Evolutionary conservation across 2,888 invertebrate species (phyloP).

Genomic region (Nomada flava): DNA sequence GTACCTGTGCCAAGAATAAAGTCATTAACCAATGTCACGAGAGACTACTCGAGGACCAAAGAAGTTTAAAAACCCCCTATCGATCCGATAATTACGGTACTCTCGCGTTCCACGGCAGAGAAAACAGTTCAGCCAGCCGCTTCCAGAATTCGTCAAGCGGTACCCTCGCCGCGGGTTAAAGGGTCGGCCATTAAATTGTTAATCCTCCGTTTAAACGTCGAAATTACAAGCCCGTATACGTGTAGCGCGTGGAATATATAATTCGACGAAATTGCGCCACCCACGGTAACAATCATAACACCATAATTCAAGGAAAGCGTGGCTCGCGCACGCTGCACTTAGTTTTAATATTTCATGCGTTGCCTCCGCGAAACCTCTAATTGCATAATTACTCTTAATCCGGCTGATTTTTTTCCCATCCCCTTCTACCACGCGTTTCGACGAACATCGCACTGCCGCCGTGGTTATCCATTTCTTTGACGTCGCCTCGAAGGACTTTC

Average conservation of each 20-base stretch:
- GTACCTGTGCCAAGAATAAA: not conserved
- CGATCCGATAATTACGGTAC: constrained; percentile 7
- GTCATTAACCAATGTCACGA: constrained; percentile 1
- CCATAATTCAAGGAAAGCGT: constrained; percentile 34
- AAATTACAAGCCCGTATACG: constrained; percentile 13
- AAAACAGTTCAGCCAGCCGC: not conserved
- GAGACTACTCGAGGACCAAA: not conserved
- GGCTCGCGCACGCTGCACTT: constrained; percentile 30
- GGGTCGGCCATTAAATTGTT: constrained; percentile 29
- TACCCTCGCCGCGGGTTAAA: not conserved
- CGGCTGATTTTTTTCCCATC: not conserved
- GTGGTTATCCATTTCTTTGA: constrained; percentile 7
- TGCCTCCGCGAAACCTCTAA: constrained; percentile 15
- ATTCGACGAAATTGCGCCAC: constrained; percentile 34
- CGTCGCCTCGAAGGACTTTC: not conserved
- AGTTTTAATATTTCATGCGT: constrained; percentile 46
- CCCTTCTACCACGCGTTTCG: not conserved
- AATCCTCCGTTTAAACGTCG: constrained; percentile 22
- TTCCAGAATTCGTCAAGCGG: constrained; percentile 1
- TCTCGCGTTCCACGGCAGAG: not conserved
- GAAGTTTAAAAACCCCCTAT: not conserved
- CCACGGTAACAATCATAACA: constrained; percentile 27
- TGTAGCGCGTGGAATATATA: constrained; percentile 17
- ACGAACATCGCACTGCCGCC: not conserved
- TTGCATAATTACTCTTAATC: constrained; percentile 55